A percentile compares a stretch with the other conserved stretches of the same genome.
Conservation (phyloP, 2,797 vertebrate species). For the Tenualosa thibaudeaui region DNA sequence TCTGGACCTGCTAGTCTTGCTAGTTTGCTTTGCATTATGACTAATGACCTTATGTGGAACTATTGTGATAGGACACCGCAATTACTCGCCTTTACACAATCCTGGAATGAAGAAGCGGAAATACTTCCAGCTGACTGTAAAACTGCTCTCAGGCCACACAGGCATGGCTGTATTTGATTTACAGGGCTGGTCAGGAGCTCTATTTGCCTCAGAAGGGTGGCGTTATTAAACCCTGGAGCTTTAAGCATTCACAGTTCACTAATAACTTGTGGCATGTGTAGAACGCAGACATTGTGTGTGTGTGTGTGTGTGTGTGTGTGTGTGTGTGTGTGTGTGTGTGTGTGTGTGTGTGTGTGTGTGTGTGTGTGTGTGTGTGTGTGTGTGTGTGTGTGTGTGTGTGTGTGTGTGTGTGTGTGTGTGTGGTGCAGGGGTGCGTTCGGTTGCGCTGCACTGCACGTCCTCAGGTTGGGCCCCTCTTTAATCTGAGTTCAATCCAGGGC, state of each 20-base stretch:
- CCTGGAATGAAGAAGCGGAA: neutral
- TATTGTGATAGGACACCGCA: neutral
- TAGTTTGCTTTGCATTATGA: neutral
- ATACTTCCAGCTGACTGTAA: neutral
- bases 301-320: too few relatives aligned
- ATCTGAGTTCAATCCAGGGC: neutral
- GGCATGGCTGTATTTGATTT: neutral
- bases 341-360: neutral
- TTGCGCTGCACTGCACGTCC: neutral
- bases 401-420: neutral
- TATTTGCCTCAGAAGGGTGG: neutral
- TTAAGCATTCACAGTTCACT: neutral
- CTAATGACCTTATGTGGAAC: neutral
- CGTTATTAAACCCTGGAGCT: neutral
- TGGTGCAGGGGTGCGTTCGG: too few relatives aligned
- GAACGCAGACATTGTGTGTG: neutral
- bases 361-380: neutral
- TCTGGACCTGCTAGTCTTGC: neutral
- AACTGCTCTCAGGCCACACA: neutral
- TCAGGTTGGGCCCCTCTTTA: neutral
- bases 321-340: neutral
- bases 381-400: neutral
- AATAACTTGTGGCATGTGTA: conserved; percentile 22
- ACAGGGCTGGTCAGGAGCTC: neutral
- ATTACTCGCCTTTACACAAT: neutral